Conservation (phyloP, 1,140 invertebrate genomes). For the Drosophila ficusphila region DNA sequence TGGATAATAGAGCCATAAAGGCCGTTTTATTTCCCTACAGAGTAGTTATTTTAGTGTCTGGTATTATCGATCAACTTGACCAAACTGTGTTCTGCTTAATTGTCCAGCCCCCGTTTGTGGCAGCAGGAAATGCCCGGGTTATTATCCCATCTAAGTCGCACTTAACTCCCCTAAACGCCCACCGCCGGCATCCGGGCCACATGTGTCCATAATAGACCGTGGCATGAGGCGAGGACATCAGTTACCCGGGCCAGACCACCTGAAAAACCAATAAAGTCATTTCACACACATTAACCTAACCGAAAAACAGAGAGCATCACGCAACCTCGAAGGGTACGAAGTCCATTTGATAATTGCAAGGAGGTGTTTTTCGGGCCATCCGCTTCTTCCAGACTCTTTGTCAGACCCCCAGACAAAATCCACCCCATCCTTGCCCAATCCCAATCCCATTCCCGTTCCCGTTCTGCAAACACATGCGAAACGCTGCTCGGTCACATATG, state of each 20-base stretch:
- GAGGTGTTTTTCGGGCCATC: constrained; percentile 51
- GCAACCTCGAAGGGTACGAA: constrained; percentile 20
- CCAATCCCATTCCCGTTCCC: too few species aligned
- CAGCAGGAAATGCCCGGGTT: constrained; percentile 22
- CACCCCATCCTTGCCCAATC: not conserved
- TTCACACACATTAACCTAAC: constrained; percentile 67
- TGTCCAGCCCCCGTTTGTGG: constrained; percentile 12
- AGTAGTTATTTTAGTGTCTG: constrained; percentile 2
- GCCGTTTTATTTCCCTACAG: not conserved
- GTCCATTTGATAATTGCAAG: constrained; percentile 76
- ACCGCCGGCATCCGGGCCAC: constrained; percentile 27
- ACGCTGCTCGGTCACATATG: constrained; percentile 68
- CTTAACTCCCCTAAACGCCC: constrained; percentile 32
- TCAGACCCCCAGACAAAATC: constrained; percentile 19
- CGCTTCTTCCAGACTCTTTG: constrained; percentile 55
- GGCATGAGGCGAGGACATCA: constrained; percentile 41
- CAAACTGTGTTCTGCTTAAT: constrained; percentile 30
- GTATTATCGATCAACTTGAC: constrained; percentile 24
- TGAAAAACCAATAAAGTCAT: constrained; percentile 74
- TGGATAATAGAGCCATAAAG: not conserved
- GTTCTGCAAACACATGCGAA: constrained; percentile 66
- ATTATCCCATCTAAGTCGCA: constrained; percentile 52
- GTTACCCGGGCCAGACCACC: constrained; percentile 37
- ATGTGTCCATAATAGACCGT: constrained; percentile 54
- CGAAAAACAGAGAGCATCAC: constrained; percentile 18